Percentiles rank a stretch among this genome's conserved stretches.
phyloP scores from a whole-genome alignment of 2,797 vertebrate species.

The Caiman crocodilus region DNA sequence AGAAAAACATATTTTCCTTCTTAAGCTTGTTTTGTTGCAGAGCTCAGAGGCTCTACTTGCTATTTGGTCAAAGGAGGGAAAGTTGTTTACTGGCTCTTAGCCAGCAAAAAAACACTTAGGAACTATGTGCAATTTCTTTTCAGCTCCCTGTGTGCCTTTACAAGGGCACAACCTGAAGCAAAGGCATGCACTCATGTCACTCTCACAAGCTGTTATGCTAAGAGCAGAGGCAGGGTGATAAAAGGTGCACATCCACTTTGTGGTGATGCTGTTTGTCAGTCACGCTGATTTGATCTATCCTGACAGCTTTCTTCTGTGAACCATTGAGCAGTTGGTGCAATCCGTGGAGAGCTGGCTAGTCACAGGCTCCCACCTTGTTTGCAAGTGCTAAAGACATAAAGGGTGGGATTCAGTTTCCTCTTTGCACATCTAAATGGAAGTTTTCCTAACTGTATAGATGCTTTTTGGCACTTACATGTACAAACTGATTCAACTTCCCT shows the following conservation, averaged over 20 bases:
- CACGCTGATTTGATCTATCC: background rate
- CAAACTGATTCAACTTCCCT: too few species aligned
- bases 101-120: background rate
- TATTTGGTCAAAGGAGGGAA: background rate
- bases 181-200: background rate
- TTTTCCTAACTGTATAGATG: too few species aligned
- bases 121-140: background rate
- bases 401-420: too few species aligned
- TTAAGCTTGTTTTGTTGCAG: conserved; percentile 46
- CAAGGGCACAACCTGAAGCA: conserved; percentile 1
- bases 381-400: background rate
- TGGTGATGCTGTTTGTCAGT: background rate
- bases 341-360: background rate
- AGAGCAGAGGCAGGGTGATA: background rate
- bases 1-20: conserved; percentile 61
- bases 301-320: background rate
- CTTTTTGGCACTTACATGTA: too few species aligned
- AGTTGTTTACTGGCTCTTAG: conserved; percentile 12
- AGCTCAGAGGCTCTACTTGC: conserved; percentile 27
- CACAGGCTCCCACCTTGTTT: background rate
- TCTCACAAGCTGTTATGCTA: background rate
- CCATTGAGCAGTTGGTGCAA: background rate
- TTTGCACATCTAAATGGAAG: too few species aligned
- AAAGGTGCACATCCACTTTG: accelerated
- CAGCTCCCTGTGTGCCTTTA: background rate